A percentile compares a stretch with the other conserved stretches of the same genome.
phyloP scores from a whole-genome alignment of 2,797 vertebrate genomes.

The Clarias laeviceps region DNA sequence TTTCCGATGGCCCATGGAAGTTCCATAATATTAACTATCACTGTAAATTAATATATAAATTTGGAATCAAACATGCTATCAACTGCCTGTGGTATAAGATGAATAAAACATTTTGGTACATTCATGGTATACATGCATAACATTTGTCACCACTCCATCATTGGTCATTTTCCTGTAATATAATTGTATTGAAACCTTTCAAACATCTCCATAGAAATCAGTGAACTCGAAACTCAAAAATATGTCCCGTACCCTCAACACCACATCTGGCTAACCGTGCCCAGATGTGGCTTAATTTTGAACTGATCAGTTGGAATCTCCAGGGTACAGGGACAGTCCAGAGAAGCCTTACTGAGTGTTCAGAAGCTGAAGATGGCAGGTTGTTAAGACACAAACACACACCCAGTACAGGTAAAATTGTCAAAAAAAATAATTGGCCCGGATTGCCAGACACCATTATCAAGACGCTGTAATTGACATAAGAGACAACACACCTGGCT shows the following conservation, averaged over 20 bases:
- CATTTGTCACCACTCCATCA: neutral
- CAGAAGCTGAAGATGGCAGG: neutral
- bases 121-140: neutral
- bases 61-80: too few relatives aligned
- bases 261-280: neutral
- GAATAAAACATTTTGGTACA: neutral
- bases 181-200: neutral
- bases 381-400: neutral
- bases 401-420: slow-evolving; percentile 18
- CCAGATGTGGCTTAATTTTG: neutral
- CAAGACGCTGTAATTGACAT: slow-evolving; percentile 18
- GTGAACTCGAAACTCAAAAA: neutral
- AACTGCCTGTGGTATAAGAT: neutral
- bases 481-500: neutral
- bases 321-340: neutral
- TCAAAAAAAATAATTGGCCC: slow-evolving; percentile 13
- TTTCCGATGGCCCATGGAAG: neutral
- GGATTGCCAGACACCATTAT: slow-evolving; percentile 32
- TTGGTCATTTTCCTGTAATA: neutral
- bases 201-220: neutral
- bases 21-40: neutral
- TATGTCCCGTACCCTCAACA: neutral
- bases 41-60: neutral
- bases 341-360: neutral
- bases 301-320: neutral